phyloP scores from a whole-genome alignment of 2,113 vertebrate genomes.

The Syngnathus floridae region DNA sequence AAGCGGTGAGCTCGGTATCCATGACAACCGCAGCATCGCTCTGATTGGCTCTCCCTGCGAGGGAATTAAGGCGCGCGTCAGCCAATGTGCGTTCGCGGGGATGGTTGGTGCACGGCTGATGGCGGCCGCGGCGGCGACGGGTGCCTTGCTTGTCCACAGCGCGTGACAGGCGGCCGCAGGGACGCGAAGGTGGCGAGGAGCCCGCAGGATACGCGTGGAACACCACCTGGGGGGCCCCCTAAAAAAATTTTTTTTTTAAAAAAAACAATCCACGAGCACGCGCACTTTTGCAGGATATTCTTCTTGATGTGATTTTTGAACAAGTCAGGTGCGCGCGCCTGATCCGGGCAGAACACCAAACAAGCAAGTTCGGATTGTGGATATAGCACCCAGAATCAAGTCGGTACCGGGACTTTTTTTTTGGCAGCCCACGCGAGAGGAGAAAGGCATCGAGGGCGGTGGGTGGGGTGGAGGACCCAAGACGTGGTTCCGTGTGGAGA shows the following conservation, averaged over 20 bases:
- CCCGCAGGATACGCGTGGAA: slow-evolving; percentile 70
- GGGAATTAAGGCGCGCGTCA: slow-evolving; percentile 77
- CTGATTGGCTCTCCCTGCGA: slow-evolving; percentile 75
- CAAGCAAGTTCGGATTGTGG: background rate
- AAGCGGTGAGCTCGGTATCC: slow-evolving; percentile 86
- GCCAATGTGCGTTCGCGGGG: slow-evolving; percentile 82
- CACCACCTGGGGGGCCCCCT: background rate
- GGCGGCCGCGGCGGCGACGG: slow-evolving; percentile 21
- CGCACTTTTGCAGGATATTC: background rate
- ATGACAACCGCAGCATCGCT: slow-evolving; percentile 68
- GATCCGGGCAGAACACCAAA: background rate
- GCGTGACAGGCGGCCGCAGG: slow-evolving; percentile 75
- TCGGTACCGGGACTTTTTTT: background rate
- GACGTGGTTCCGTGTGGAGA: slow-evolving; percentile 70
- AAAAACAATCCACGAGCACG: background rate
- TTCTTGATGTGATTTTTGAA: background rate
- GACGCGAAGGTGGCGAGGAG: slow-evolving; percentile 82
- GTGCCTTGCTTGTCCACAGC: slow-evolving; percentile 74
- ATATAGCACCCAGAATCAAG: background rate
- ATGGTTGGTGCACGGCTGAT: background rate
- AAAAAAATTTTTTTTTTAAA: slow-evolving; percentile 1
- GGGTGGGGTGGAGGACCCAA: slow-evolving; percentile 46
- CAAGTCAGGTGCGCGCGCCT: background rate
- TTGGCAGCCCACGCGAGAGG: background rate
- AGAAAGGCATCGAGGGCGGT: background rate